These are phyloP conservation scores for Monoplex corrugatus DNA, from an alignment of 2,888 invertebrate species.

Conservation along the genomic window DNA sequence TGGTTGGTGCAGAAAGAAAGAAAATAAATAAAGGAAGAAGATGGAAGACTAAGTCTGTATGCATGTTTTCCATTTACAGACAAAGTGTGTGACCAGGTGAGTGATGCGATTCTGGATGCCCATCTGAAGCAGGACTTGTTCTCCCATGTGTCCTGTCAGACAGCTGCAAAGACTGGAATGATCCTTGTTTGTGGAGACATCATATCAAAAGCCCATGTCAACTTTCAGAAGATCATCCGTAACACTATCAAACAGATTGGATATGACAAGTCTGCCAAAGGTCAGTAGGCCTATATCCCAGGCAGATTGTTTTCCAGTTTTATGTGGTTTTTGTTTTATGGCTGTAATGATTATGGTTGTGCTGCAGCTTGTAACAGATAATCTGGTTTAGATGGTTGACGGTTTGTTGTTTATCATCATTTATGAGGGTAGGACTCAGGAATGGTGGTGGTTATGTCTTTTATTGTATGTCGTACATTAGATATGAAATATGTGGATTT, in stretches of 20 bases:
- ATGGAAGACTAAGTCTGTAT: too few relatives aligned
- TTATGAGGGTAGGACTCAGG: too few relatives aligned
- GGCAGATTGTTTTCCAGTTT: not conserved
- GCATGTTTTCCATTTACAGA: slow-evolving; percentile 65
- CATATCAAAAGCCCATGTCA: slow-evolving; percentile 97
- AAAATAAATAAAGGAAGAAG: too few relatives aligned
- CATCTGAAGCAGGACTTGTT: slow-evolving; percentile 95
- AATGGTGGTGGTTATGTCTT: too few relatives aligned
- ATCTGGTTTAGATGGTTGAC: too few relatives aligned
- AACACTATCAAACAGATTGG: slow-evolving; percentile 98
- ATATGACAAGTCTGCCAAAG: slow-evolving; percentile 88
- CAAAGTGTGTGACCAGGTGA: slow-evolving; percentile 83
- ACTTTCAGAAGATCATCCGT: slow-evolving; percentile 97
- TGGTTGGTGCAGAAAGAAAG: too few relatives aligned
- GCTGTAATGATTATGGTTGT: too few relatives aligned
- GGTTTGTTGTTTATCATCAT: too few relatives aligned
- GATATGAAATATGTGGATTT: too few relatives aligned
- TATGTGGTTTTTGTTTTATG: too few relatives aligned
- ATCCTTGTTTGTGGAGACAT: slow-evolving; percentile 98
- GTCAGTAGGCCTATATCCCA: slow-evolving; percentile 56
- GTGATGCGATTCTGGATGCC: slow-evolving; percentile 84
- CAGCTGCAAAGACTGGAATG: slow-evolving; percentile 99
- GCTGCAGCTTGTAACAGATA: too few relatives aligned
- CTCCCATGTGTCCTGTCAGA: slow-evolving; percentile 98
- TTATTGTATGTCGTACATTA: too few relatives aligned